phyloP scores from a whole-genome alignment of 2,888 invertebrate genomes.

The Agrilus biguttatus region DNA sequence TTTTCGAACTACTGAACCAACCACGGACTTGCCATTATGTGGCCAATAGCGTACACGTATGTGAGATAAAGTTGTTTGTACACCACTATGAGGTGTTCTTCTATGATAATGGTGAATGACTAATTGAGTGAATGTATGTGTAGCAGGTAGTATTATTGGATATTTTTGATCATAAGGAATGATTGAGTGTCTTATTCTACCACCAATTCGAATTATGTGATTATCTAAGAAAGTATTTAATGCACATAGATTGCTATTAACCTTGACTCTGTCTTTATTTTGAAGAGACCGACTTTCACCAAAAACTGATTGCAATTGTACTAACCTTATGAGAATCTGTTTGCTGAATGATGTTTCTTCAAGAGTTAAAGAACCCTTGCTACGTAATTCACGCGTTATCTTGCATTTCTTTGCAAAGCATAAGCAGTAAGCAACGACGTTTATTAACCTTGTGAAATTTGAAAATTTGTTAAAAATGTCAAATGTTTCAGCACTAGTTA shows the following conservation, averaged over 20 bases:
- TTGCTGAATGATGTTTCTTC: too few relatives aligned
- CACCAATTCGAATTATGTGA: conserved; percentile 7
- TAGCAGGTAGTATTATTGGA: conserved; percentile 7
- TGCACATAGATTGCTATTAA: conserved; percentile 3
- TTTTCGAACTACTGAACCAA: conserved; percentile 3
- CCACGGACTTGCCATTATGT: conserved; percentile 2
- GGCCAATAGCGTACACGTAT: conserved; percentile 7
- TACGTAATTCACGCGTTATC: too few relatives aligned
- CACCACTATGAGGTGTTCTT: conserved; percentile 6
- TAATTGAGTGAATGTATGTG: conserved; percentile 6
- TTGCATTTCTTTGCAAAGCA: too few relatives aligned
- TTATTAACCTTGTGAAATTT: too few relatives aligned
- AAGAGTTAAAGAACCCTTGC: too few relatives aligned
- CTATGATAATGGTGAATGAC: conserved; percentile 7
- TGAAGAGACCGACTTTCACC: not conserved
- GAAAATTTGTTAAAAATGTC: too few relatives aligned
- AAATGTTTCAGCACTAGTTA: too few relatives aligned
- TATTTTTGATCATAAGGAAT: conserved; percentile 1
- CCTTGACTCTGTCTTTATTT: not conserved
- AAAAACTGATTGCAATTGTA: too few relatives aligned
- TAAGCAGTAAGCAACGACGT: too few relatives aligned
- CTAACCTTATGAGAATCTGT: too few relatives aligned
- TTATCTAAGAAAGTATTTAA: conserved; percentile 12
- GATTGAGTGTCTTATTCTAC: conserved; percentile 2
- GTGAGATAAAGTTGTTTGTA: conserved; percentile 5